phyloP scores from a whole-genome alignment of 2,888 invertebrate species.

The Tachystola acroxantha region DNA sequence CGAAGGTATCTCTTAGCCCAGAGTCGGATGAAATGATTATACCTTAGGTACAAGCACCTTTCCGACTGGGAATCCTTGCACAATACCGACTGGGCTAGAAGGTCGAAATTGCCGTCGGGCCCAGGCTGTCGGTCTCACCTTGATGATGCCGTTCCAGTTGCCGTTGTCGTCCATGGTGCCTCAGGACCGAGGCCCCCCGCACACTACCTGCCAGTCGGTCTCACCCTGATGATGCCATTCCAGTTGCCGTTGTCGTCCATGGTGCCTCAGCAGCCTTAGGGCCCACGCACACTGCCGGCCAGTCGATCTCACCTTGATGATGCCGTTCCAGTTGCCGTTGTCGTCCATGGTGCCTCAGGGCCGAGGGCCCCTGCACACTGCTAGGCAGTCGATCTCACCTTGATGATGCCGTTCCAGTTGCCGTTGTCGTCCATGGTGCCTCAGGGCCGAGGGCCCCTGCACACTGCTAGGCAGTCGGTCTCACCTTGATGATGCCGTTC shows the following conservation, averaged over 20 bases:
- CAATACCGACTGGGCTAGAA: too few species aligned
- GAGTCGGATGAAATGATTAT: too few species aligned
- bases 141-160: constrained; percentile 91
- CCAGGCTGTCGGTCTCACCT: too few species aligned
- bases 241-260: constrained; percentile 92
- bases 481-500: constrained; percentile 91
- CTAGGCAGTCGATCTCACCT: too few species aligned
- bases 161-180: constrained; percentile 93
- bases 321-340: constrained; percentile 95
- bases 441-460: too few species aligned
- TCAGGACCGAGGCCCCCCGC: too few species aligned
- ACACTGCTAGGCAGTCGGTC: too few species aligned
- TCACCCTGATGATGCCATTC: constrained; percentile 90
- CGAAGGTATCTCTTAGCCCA: too few species aligned
- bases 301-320: constrained; percentile 95
- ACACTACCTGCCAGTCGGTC: too few species aligned
- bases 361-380: constrained; percentile 86
- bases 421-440: constrained; percentile 93
- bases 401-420: constrained; percentile 91
- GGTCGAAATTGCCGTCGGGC: too few species aligned
- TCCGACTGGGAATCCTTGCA: too few species aligned
- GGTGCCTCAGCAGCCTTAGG: constrained; percentile 91
- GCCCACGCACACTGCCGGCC: constrained; percentile 89
- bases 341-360: constrained; percentile 81
- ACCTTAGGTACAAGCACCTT: too few species aligned